These are phyloP conservation scores for Leptopilina clavipes DNA, from an alignment of 1,140 invertebrate species.

Conservation along the genomic window DNA sequence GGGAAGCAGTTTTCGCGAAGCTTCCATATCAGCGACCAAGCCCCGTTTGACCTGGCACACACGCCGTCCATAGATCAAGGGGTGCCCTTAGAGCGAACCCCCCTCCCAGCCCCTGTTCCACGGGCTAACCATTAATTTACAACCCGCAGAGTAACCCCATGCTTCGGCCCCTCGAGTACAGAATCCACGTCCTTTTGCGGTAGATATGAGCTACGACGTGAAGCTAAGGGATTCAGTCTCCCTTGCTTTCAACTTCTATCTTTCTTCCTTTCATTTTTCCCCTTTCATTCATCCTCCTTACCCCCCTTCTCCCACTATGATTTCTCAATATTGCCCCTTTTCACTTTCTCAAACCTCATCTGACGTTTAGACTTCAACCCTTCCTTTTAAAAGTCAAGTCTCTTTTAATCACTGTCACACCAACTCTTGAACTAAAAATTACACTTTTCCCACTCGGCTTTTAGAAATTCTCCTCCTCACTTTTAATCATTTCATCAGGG, in stretches of 20 bases:
- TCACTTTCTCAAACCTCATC: constrained; percentile 1
- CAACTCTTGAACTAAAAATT: too few relatives aligned
- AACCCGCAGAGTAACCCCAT: constrained; percentile 71
- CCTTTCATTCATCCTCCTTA: not conserved
- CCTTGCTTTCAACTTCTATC: constrained; percentile 52
- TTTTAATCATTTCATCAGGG: too few relatives aligned
- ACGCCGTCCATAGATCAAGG: constrained; percentile 69
- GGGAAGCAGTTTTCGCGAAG: constrained; percentile 54
- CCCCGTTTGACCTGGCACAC: constrained; percentile 67
- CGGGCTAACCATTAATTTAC: constrained; percentile 73
- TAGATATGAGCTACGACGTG: constrained; percentile 71
- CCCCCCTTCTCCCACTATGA: not conserved
- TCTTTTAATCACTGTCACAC: not conserved
- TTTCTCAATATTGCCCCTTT: constrained; percentile 29
- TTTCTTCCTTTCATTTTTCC: constrained; percentile 38
- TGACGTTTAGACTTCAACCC: not conserved
- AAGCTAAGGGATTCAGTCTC: constrained; percentile 65
- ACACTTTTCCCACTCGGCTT: too few relatives aligned
- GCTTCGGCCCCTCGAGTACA: constrained; percentile 60
- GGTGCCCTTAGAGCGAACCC: constrained; percentile 66
- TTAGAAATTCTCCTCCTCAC: too few relatives aligned
- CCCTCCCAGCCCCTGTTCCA: constrained; percentile 61
- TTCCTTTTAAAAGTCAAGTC: constrained; percentile 7
- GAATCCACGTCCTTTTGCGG: constrained; percentile 68
- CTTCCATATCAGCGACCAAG: constrained; percentile 55